Conservation (phyloP, 2,797 vertebrate species). For the Morus bassanus region DNA sequence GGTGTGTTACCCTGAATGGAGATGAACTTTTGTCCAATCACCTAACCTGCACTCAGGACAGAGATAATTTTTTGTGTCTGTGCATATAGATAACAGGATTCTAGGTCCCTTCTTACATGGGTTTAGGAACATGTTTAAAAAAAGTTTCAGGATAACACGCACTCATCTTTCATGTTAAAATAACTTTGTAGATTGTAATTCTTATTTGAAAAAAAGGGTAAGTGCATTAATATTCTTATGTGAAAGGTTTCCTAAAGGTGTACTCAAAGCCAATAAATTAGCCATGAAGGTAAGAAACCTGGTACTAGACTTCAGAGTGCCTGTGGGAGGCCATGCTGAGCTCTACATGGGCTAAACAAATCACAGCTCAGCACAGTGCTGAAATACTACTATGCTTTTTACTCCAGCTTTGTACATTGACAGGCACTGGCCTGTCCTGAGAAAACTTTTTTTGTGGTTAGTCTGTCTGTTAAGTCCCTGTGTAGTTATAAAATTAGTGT, state of each 20-base stretch:
- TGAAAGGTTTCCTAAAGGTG: background rate
- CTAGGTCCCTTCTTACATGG: background rate
- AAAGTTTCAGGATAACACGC: background rate
- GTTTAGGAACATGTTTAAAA: background rate
- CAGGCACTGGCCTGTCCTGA: background rate
- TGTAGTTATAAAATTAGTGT: background rate
- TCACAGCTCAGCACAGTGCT: background rate
- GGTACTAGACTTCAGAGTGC: background rate
- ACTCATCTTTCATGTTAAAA: background rate
- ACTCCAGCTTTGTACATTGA: background rate
- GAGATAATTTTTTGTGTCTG: background rate
- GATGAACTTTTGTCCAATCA: background rate
- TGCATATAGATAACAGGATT: background rate
- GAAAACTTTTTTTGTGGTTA: background rate
- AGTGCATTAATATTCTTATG: background rate
- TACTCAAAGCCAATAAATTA: background rate
- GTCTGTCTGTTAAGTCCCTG: background rate
- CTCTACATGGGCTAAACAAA: background rate
- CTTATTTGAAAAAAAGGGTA: background rate
- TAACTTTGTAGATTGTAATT: background rate
- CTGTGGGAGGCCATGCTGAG: background rate
- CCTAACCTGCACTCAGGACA: background rate
- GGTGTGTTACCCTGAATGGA: background rate
- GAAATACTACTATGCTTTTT: background rate
- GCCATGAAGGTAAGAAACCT: background rate